Conservation (phyloP, 2,888 invertebrate species). For the Campoletis raptor region DNA sequence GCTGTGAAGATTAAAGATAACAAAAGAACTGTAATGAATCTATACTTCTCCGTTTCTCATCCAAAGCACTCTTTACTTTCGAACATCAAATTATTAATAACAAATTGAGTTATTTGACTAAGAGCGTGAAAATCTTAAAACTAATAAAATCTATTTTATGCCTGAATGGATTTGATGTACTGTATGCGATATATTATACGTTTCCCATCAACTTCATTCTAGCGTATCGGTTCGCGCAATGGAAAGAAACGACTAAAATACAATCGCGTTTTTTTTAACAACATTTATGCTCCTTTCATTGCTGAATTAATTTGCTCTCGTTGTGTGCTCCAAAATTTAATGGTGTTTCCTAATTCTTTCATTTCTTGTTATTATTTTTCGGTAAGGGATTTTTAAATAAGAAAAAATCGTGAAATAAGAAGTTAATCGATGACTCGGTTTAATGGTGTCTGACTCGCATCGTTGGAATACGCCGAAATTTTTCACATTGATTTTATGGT, state of each 20-base stretch:
- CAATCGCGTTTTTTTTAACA: background rate
- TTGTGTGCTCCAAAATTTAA: no score
- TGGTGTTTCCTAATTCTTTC: no score
- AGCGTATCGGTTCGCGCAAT: background rate
- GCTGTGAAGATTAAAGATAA: background rate
- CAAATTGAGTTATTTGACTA: background rate
- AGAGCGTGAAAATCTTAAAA: background rate
- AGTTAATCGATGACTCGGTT: no score
- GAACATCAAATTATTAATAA: background rate
- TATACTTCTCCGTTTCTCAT: background rate
- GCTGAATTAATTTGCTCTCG: no score
- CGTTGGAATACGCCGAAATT: no score
- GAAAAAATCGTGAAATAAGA: no score
- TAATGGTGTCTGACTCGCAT: no score
- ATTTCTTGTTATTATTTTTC: no score
- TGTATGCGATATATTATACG: background rate
- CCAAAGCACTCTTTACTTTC: conserved; percentile 7
- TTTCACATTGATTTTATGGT: no score
- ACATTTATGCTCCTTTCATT: background rate
- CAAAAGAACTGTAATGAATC: background rate
- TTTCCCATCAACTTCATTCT: background rate
- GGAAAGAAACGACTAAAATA: background rate
- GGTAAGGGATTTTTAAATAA: no score
- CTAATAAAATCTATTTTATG: background rate
- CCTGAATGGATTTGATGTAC: background rate